phyloP scores from a whole-genome alignment of 2,888 invertebrate genomes.

The Blera fallax region DNA sequence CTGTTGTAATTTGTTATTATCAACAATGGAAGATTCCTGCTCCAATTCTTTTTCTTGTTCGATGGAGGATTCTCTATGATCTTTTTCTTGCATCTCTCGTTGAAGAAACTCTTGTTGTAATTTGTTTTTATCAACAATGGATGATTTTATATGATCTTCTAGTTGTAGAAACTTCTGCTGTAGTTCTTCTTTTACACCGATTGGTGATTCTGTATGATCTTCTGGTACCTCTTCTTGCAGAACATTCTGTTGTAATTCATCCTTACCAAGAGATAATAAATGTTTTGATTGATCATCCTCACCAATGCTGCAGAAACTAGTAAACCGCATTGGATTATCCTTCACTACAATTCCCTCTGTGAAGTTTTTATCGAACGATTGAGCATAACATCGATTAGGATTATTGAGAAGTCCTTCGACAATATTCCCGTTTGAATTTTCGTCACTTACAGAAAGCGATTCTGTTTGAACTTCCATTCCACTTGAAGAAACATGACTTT shows the following conservation, averaged over 20 bases:
- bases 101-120: not conserved
- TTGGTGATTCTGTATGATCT: not conserved
- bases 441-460: not conserved
- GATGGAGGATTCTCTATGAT: not conserved
- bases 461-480: not conserved
- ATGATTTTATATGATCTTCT: too few relatives aligned
- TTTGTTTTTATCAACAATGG: not conserved
- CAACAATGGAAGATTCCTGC: not conserved
- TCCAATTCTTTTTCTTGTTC: not conserved
- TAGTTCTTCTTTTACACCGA: not conserved
- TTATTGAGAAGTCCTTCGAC: not conserved
- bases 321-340: not conserved
- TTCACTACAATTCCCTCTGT: too few relatives aligned
- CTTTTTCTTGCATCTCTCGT: not conserved
- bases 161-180: too few relatives aligned
- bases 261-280: not conserved
- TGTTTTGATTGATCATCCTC: not conserved
- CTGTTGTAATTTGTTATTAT: not conserved
- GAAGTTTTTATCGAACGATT: not conserved
- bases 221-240: not conserved
- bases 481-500: constrained; percentile 40
- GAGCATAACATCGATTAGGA: not conserved
- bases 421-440: not conserved
- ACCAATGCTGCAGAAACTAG: not conserved
- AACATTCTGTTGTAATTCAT: not conserved